Conservation (phyloP, 2,888 invertebrate genomes). For the Rosalia funebris region DNA sequence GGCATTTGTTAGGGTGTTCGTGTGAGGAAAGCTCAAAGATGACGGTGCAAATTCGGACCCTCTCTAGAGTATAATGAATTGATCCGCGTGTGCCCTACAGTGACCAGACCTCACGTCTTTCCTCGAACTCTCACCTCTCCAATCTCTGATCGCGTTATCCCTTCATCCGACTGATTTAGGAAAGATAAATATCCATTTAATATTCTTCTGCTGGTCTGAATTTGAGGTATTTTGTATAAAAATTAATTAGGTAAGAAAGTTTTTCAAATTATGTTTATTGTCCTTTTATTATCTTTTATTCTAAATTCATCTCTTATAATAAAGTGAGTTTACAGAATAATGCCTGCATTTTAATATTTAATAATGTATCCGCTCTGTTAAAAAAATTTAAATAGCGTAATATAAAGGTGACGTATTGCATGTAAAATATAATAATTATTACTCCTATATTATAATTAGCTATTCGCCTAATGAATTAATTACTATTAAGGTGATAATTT, state of each 20-base stretch:
- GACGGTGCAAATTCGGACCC: constrained; percentile 61
- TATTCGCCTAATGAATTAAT: too few relatives aligned
- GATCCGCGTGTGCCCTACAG: constrained; percentile 60
- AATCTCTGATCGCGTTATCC: constrained; percentile 42
- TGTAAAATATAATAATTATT: too few relatives aligned
- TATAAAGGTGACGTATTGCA: too few relatives aligned
- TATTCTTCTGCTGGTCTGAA: constrained; percentile 33
- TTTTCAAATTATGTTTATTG: too few relatives aligned
- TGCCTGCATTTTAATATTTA: too few relatives aligned
- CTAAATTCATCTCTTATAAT: too few relatives aligned
- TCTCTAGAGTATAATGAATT: constrained; percentile 62
- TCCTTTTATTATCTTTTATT: too few relatives aligned
- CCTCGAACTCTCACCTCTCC: constrained; percentile 57
- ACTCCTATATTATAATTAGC: too few relatives aligned
- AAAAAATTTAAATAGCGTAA: too few relatives aligned
- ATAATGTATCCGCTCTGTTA: too few relatives aligned
- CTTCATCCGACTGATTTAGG: constrained; percentile 38
- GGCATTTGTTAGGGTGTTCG: constrained; percentile 45
- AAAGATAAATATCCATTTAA: constrained; percentile 39
- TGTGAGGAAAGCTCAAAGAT: constrained; percentile 53
- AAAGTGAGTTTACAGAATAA: too few relatives aligned
- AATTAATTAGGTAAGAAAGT: constrained; percentile 20
- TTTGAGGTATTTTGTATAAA: constrained; percentile 27
- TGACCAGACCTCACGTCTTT: constrained; percentile 53
- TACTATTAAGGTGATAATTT: too few relatives aligned